phyloP scores from a whole-genome alignment of 2,797 vertebrate genomes.

The Glyptemys insculpta region DNA sequence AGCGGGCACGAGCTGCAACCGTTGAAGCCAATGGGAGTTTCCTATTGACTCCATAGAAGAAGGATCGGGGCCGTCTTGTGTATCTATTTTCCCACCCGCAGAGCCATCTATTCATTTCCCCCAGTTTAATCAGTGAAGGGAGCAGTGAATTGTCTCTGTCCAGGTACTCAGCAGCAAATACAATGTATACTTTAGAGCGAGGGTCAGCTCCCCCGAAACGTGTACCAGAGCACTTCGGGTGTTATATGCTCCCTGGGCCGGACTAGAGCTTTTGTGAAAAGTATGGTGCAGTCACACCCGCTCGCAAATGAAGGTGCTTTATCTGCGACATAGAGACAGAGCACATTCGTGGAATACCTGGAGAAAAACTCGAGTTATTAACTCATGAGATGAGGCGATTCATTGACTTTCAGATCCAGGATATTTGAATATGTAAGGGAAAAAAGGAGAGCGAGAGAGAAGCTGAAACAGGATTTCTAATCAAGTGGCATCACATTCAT shows the following conservation, averaged over 20 bases:
- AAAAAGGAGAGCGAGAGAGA: not conserved
- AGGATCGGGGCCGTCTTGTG: fast-evolving
- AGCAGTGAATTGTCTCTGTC: fast-evolving
- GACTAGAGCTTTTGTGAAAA: not conserved
- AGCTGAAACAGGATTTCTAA: not conserved
- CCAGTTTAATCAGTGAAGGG: fast-evolving
- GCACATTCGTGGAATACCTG: fast-evolving
- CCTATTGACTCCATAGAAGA: not conserved
- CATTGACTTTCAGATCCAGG: not conserved
- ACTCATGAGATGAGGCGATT: not conserved
- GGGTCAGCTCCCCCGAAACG: no score
- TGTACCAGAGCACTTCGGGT: not conserved
- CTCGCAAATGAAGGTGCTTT: not conserved
- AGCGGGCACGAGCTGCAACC: not conserved
- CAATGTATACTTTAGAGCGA: not conserved
- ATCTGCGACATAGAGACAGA: not conserved
- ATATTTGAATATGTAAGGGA: not conserved
- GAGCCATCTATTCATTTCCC: not conserved
- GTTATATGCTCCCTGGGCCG: not conserved
- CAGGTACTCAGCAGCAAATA: fast-evolving
- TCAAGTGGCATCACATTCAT: fast-evolving
- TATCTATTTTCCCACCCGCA: not conserved
- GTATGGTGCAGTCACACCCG: not conserved
- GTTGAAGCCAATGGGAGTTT: not conserved
- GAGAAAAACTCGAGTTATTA: not conserved